Percentiles rank a stretch among this genome's conserved stretches.
Conservation (phyloP, 2,797 vertebrate genomes). For the Neostethus bicornis region DNA sequence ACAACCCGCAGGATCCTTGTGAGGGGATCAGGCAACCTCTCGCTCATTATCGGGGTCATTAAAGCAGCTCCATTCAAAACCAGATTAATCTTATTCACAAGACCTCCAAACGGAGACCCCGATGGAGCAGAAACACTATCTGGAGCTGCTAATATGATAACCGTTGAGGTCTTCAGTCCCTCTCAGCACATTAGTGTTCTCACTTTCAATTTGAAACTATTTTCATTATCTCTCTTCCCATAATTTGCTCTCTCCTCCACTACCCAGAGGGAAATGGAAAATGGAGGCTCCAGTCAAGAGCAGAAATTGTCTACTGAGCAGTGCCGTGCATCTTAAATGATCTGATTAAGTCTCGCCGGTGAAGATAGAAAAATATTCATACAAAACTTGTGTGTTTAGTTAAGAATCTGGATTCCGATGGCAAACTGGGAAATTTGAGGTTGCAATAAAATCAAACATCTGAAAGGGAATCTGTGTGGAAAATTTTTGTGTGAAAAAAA, state of each 20-base stretch:
- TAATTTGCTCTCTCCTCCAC: slow-evolving; percentile 79
- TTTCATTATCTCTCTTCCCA: slow-evolving; percentile 80
- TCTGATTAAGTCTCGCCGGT: slow-evolving; percentile 71
- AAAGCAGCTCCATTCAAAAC: slow-evolving; percentile 72
- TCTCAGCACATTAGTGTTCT: slow-evolving; percentile 82
- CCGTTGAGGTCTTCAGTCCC: slow-evolving; percentile 75
- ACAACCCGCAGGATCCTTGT: slow-evolving; percentile 64
- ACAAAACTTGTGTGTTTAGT: slow-evolving; percentile 66
- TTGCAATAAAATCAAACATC: slow-evolving; percentile 51
- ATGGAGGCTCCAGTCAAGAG: slow-evolving; percentile 78
- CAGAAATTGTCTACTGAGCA: slow-evolving; percentile 69
- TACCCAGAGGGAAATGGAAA: slow-evolving; percentile 77
- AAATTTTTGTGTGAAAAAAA: slow-evolving; percentile 14
- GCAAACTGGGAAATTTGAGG: slow-evolving; percentile 48
- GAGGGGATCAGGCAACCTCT: slow-evolving; percentile 60
- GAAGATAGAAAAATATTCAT: slow-evolving; percentile 58
- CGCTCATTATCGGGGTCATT: slow-evolving; percentile 78
- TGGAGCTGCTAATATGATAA: slow-evolving; percentile 85
- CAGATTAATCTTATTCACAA: slow-evolving; percentile 81
- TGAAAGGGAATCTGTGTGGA: slow-evolving; percentile 10
- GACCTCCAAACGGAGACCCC: slow-evolving; percentile 72
- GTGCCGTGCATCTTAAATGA: slow-evolving; percentile 74
- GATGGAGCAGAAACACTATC: slow-evolving; percentile 75
- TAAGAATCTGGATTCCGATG: slow-evolving; percentile 54
- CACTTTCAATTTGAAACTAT: slow-evolving; percentile 84